phyloP scores from a whole-genome alignment of 1,140 invertebrate species.

The Rhysida immarginata region DNA sequence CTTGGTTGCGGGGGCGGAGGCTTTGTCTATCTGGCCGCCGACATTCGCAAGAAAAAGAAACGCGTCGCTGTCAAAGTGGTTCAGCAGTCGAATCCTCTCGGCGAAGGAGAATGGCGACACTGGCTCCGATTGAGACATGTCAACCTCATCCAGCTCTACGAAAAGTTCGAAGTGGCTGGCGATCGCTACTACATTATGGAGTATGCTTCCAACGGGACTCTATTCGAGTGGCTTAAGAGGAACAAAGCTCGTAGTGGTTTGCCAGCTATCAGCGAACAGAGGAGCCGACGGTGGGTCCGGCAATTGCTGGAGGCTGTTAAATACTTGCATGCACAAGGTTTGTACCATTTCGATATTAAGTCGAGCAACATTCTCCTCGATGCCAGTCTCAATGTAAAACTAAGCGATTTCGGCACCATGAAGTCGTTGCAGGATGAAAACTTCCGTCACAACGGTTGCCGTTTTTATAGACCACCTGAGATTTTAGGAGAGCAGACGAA shows the following conservation, averaged over 20 bases:
- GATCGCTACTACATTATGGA: slow-evolving; percentile 3
- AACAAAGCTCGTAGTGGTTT: neutral
- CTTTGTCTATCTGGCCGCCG: neutral
- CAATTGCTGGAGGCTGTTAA: neutral
- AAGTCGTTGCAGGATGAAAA: neutral
- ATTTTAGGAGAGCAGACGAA: neutral
- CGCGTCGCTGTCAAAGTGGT: slow-evolving; percentile 1
- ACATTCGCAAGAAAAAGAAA: neutral
- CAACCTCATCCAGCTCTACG: neutral
- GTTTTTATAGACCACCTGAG: slow-evolving; percentile 3
- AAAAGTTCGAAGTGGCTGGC: neutral
- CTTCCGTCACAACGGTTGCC: slow-evolving; percentile 3
- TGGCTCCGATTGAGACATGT: neutral
- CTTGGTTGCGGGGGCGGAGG: neutral
- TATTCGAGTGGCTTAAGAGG: neutral
- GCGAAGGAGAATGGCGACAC: slow-evolving; percentile 4
- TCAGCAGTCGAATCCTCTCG: neutral
- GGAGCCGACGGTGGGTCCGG: neutral
- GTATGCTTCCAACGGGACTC: slow-evolving; percentile 1
- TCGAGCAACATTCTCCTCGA: slow-evolving; percentile 4
- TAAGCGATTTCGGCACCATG: slow-evolving; percentile 3
- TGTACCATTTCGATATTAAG: slow-evolving; percentile 5
- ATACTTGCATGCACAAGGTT: neutral
- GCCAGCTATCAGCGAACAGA: neutral
- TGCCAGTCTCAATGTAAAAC: neutral